Percentiles rank a stretch among this genome's conserved stretches.
Evolutionary conservation across 2,797 vertebrate species (phyloP).

Genomic region (Arctocebus calabarensis): DNA sequence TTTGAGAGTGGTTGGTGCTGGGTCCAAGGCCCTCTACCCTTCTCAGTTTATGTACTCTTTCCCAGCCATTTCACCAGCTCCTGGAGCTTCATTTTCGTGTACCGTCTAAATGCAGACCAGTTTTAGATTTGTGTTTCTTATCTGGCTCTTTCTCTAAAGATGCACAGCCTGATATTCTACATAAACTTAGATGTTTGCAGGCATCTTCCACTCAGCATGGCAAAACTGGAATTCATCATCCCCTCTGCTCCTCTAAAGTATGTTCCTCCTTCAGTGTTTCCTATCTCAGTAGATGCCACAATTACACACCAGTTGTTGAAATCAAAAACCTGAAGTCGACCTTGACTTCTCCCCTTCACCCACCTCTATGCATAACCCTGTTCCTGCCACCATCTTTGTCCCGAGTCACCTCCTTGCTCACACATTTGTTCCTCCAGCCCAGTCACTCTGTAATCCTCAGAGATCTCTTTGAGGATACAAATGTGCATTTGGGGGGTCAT

Average conservation of each 20-base stretch:
- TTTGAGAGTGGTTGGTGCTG: background rate
- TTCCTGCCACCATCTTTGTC: background rate
- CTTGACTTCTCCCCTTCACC: background rate
- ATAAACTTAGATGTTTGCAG: background rate
- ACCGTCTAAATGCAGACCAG: background rate
- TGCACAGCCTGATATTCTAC: background rate
- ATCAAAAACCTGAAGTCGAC: background rate
- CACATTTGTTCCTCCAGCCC: background rate
- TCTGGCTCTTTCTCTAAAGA: background rate
- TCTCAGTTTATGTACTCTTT: background rate
- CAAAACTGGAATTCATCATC: constrained; percentile 2
- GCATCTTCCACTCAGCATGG: background rate
- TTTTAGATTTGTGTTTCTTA: constrained; percentile 14
- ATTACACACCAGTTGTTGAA: background rate
- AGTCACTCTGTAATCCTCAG: background rate
- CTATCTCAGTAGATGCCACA: background rate
- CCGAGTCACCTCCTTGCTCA: background rate
- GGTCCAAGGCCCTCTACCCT: background rate
- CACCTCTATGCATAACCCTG: background rate
- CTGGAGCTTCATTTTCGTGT: background rate
- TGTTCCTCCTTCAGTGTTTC: background rate
- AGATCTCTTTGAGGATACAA: background rate
- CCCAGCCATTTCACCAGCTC: background rate
- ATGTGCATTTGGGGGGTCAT: background rate
- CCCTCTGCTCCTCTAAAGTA: background rate